Evolutionary conservation across 2,888 invertebrate species (phyloP).

Genomic region (Orchesella flavescens): DNA sequence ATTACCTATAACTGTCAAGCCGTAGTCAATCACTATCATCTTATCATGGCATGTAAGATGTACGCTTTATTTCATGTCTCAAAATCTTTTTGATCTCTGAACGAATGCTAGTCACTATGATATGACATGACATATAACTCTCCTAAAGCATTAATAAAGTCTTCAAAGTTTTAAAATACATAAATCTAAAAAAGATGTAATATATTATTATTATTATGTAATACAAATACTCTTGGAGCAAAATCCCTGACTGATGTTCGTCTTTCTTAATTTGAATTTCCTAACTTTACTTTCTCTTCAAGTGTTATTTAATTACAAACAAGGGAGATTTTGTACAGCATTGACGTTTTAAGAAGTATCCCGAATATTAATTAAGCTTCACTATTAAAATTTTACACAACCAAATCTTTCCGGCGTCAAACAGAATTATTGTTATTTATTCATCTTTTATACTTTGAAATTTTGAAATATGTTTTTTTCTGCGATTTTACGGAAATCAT

Average conservation of each 20-base stretch:
- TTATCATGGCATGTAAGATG: no score
- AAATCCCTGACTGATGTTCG: no score
- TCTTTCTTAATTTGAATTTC: no score
- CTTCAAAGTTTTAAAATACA: no score
- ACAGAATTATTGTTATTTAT: not conserved
- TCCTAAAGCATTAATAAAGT: no score
- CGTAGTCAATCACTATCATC: not conserved
- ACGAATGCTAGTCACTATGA: no score
- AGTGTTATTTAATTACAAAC: no score
- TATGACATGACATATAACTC: no score
- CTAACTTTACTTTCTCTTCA: no score
- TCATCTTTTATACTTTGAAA: slow-evolving; percentile 12
- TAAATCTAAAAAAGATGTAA: no score
- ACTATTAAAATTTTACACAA: not conserved
- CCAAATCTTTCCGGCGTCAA: not conserved
- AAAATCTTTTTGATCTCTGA: not conserved
- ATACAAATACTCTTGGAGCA: no score
- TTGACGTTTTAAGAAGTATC: not conserved
- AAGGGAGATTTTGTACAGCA: not conserved
- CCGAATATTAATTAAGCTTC: not conserved
- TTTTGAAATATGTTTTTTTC: slow-evolving; percentile 6
- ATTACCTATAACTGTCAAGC: not conserved
- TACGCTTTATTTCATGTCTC: not conserved
- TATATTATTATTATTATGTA: no score
- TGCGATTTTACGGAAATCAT: not conserved